Evolutionary conservation across 2,888 invertebrate genomes (phyloP).

Genomic region (Eutolmus rufibarbis): DNA sequence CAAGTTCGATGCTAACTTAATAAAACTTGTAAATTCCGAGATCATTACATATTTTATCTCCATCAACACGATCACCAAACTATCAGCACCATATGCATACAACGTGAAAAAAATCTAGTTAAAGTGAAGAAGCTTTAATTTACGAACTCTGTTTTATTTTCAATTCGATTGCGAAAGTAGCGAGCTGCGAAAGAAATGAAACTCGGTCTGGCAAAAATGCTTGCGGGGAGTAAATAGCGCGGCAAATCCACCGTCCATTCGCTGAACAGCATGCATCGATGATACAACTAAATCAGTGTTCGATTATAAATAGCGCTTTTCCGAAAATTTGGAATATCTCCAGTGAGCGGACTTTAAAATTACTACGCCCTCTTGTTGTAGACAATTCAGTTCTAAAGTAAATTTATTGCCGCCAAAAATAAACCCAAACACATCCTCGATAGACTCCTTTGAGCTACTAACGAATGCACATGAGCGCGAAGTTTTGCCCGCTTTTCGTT

Average conservation of each 20-base stretch:
- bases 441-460: not conserved
- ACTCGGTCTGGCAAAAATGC: not conserved
- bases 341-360: not conserved
- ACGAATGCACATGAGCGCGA: not conserved
- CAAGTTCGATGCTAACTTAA: not conserved
- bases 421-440: not conserved
- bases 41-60: not conserved
- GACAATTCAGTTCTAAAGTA: not conserved
- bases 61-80: not conserved
- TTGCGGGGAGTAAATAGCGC: not conserved
- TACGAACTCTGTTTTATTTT: not conserved
- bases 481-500: not conserved
- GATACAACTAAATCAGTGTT: not conserved
- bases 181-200: not conserved
- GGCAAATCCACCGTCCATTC: not conserved
- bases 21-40: not conserved
- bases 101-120: not conserved
- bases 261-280: not conserved
- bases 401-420: not conserved
- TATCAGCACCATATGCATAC: not conserved
- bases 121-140: not conserved
- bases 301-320: slow-evolving; percentile 8
- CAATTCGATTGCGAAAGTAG: not conserved
- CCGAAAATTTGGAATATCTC: slow-evolving; percentile 4
- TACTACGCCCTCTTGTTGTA: not conserved